Base-by-base conservation (phyloP, 2,113 vertebrate genomes). In the Arenaria interpres region DNA sequence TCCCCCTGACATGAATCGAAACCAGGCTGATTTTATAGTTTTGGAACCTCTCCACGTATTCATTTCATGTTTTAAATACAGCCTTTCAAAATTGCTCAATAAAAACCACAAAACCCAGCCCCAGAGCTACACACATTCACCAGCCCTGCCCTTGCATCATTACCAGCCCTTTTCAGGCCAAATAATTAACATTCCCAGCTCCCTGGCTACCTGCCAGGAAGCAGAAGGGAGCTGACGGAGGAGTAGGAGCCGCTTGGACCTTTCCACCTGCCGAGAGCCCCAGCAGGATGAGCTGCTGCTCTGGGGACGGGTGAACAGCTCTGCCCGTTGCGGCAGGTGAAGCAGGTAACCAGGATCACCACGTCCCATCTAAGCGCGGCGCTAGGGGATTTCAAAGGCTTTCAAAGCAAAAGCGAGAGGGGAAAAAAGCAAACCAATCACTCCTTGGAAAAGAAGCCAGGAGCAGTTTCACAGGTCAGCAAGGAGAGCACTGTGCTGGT, bases 361-460 rank as follows among this genome's bases (percentile, higher is more conserved):
- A 1, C 2, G 5, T 27, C 56, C 63, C 39, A 10, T 3, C 57
- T 0, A 4, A 51, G 14, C 3, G 2, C 4, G 9, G 9, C 4
- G 39, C 73, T 16, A 48, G 77, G 67, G 66, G 17, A 66, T 71
- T 87, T 62, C 84, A 63, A 33, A 87, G 66, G 18, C 16, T n/a
- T 72, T 37, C 84, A 33, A 17, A 77, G 19, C 3, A 13, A 81
- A 74, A 81, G 23, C 3, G 1, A 7, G 51, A 37, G 7, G 1
- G 88, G 66, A 66, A 30, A 1, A 91, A 69, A 71, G 20, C 27
- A 50, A 45, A 18, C 0, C 8, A 75, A 45, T 16, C 27, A 2
- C 35, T 90, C 46, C 24, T 46, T 30, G 45, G 28, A 45, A 30
- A 45, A 43, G 19, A 15, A 16, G 7, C n/a, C 28, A 30, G 32